A percentile compares a stretch with the other conserved stretches of the same genome.
These are phyloP conservation scores for Diabrotica balteata DNA, from an alignment of 2,888 invertebrate genomes.

Conservation along the genomic window DNA sequence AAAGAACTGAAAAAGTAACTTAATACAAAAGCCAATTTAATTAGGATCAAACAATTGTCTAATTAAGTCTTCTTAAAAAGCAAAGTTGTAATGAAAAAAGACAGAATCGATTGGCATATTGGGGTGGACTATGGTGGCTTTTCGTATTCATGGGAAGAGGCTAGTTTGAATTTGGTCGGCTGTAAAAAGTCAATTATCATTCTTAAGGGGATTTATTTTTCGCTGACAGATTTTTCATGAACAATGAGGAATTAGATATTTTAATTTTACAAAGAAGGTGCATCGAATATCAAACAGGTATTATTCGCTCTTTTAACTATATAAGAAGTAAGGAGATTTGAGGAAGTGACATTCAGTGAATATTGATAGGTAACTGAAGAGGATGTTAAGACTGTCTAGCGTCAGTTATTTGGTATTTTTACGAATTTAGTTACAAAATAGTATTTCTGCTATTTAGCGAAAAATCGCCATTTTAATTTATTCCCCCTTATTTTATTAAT, in stretches of 20 bases:
- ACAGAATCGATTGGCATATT: slow-evolving; percentile 49
- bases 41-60: slow-evolving; percentile 58
- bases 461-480: no score
- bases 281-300: slow-evolving; percentile 22
- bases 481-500: no score
- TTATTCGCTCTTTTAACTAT: slow-evolving; percentile 8
- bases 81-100: slow-evolving; percentile 28
- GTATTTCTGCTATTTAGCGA: no score
- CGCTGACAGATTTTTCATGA: slow-evolving; percentile 29
- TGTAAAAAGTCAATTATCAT: slow-evolving; percentile 49
- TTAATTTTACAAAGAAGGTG: slow-evolving; percentile 41
- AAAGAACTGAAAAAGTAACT: slow-evolving; percentile 47
- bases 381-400: no score
- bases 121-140: slow-evolving; percentile 32
- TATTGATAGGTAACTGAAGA: background rate
- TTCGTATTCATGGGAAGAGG: slow-evolving; percentile 41
- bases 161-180: slow-evolving; percentile 43
- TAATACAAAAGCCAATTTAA: slow-evolving; percentile 55
- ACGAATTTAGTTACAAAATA: no score
- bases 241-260: slow-evolving; percentile 49
- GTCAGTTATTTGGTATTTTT: no score
- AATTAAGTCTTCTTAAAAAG: slow-evolving; percentile 52
- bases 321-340: slow-evolving; percentile 4
- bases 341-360: slow-evolving; percentile 7
- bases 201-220: slow-evolving; percentile 36